phyloP scores from a whole-genome alignment of 2,797 vertebrate genomes.

The Hylomyscus alleni region DNA sequence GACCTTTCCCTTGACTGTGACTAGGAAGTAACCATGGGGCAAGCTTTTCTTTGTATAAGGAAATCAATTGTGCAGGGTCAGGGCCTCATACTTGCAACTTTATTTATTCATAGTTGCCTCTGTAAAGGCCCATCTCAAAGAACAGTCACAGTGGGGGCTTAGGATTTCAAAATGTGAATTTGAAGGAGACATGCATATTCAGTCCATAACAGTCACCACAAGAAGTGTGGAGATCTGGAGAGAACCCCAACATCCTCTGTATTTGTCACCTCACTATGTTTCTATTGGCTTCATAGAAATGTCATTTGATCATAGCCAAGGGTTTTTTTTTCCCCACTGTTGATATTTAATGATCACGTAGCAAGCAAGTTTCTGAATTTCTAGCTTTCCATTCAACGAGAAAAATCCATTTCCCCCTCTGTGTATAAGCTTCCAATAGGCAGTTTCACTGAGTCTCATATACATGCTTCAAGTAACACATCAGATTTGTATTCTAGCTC shows the following conservation, averaged over 20 bases:
- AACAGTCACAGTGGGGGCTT: neutral
- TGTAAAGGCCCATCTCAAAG: neutral
- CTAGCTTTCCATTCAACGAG: slow-evolving; percentile 26
- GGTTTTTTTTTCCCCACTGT: neutral
- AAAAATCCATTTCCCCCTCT: slow-evolving; percentile 39
- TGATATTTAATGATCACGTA: slow-evolving; percentile 50
- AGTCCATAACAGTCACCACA: neutral
- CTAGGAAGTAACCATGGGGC: too few relatives aligned
- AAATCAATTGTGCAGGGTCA: neutral
- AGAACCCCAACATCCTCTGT: neutral
- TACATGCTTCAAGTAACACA: slow-evolving; percentile 45
- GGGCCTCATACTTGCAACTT: neutral
- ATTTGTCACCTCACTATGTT: neutral
- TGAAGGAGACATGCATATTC: neutral
- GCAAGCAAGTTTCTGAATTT: slow-evolving; percentile 22
- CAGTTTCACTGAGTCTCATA: slow-evolving; percentile 31
- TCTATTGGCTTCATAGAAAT: slow-evolving; percentile 3
- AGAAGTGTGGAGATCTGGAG: neutral
- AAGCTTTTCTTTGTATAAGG: neutral
- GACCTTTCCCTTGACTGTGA: neutral
- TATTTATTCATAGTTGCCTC: neutral
- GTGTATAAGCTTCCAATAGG: slow-evolving; percentile 1
- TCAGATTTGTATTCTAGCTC: slow-evolving; percentile 15
- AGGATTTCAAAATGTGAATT: neutral
- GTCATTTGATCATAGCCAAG: slow-evolving; percentile 36